Evolutionary conservation across 2,888 invertebrate species (phyloP).

Genomic region (Plemyria rubiginata): DNA sequence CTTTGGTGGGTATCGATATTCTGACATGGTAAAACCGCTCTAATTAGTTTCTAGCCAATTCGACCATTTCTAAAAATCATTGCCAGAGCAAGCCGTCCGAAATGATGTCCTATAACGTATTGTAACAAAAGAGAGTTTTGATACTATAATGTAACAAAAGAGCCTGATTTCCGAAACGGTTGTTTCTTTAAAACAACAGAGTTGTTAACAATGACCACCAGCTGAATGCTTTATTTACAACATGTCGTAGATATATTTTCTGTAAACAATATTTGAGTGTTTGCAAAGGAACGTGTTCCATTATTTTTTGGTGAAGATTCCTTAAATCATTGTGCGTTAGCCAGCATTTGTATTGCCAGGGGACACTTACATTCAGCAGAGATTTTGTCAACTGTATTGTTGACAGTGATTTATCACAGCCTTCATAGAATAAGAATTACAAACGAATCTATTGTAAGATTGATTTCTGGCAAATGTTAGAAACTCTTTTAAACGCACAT

Average conservation of each 20-base stretch:
- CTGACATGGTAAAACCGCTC: too few relatives aligned
- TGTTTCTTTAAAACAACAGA: conserved; percentile 57
- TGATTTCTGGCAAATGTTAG: conserved; percentile 25
- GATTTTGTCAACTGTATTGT: conserved; percentile 69
- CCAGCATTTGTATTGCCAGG: conserved; percentile 55
- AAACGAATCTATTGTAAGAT: conserved; percentile 43
- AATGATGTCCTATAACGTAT: conserved; percentile 45
- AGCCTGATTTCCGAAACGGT: conserved; percentile 41
- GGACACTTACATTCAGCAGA: conserved; percentile 48
- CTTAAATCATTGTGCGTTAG: conserved; percentile 57
- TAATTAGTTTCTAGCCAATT: conserved; percentile 59
- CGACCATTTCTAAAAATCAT: conserved; percentile 60
- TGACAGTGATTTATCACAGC: conserved; percentile 72
- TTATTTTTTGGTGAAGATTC: conserved; percentile 56
- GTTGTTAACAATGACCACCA: conserved; percentile 64
- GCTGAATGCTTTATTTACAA: conserved; percentile 68
- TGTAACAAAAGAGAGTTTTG: neutral
- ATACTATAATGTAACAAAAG: conserved; percentile 44
- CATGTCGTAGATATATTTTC: conserved; percentile 67
- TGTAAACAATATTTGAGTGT: conserved; percentile 54
- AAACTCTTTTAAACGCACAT: conserved; percentile 22
- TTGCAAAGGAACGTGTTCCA: conserved; percentile 56
- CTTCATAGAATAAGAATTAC: conserved; percentile 52
- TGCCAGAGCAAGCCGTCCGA: conserved; percentile 69
- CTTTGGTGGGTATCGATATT: too few relatives aligned